phyloP scores from a whole-genome alignment of 2,113 vertebrate species.

The Benitochromis conjunctus region DNA sequence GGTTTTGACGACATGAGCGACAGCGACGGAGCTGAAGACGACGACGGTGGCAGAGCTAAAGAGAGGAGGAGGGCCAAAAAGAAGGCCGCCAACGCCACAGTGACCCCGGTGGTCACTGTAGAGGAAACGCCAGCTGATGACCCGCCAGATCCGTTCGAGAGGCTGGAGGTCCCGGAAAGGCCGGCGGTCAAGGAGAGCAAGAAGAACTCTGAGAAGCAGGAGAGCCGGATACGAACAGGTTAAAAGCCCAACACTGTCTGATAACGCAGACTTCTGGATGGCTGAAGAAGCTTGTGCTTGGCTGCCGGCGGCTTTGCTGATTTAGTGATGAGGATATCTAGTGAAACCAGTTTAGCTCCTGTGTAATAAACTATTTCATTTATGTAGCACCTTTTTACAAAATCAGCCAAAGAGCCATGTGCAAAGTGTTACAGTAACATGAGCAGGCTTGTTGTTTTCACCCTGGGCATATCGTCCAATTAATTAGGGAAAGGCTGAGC shows the following conservation, averaged over 20 bases:
- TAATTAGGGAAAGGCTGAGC: background rate
- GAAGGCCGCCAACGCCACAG: slow-evolving; percentile 66
- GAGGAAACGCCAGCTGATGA: slow-evolving; percentile 52
- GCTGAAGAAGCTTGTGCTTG: too few relatives aligned
- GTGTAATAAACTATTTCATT: too few relatives aligned
- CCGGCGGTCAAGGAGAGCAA: slow-evolving; percentile 6
- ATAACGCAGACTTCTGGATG: too few relatives aligned
- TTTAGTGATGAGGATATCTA: background rate
- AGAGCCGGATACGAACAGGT: slow-evolving; percentile 45
- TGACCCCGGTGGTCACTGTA: slow-evolving; percentile 38
- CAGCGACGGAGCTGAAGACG: slow-evolving; percentile 83
- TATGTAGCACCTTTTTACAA: background rate
- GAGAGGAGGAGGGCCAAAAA: slow-evolving; percentile 64
- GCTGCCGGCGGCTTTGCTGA: too few relatives aligned
- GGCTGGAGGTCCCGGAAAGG: background rate
- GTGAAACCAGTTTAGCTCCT: background rate
- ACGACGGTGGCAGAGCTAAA: slow-evolving; percentile 19
- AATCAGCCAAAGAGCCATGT: background rate
- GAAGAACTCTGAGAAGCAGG: slow-evolving; percentile 1
- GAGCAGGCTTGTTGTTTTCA: background rate
- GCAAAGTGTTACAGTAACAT: background rate
- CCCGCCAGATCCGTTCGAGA: slow-evolving; percentile 43
- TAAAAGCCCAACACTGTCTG: background rate
- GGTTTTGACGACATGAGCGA: slow-evolving; percentile 97
- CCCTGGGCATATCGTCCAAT: background rate